These are phyloP conservation scores for Melangyna quadrimaculata DNA, from an alignment of 2,888 invertebrate genomes.

Conservation along the genomic window DNA sequence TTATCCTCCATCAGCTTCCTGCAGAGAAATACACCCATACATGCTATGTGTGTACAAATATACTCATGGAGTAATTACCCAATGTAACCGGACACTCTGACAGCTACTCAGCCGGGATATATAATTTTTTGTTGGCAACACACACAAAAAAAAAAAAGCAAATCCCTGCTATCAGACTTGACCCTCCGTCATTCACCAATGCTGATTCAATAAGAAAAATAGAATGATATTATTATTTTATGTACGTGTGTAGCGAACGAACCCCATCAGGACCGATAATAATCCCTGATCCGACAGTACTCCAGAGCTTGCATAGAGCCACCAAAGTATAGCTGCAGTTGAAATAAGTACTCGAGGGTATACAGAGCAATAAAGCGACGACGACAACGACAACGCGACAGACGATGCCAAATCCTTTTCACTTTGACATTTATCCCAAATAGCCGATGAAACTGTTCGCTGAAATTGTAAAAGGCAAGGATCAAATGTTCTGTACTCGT, in stretches of 20 bases:
- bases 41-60: background rate
- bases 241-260: slow-evolving; percentile 31
- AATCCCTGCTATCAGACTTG: slow-evolving; percentile 46
- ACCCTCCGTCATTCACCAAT: slow-evolving; percentile 11
- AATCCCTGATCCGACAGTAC: slow-evolving; percentile 63
- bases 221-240: slow-evolving; percentile 68
- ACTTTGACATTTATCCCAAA: slow-evolving; percentile 72
- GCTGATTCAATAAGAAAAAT: slow-evolving; percentile 64
- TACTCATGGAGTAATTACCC: slow-evolving; percentile 48
- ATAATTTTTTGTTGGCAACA: slow-evolving; percentile 23
- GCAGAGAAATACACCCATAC: background rate
- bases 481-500: slow-evolving; percentile 68
- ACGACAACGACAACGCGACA: background rate
- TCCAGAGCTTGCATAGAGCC: background rate
- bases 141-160: slow-evolving; percentile 22
- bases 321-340: background rate
- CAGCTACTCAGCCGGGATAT: slow-evolving; percentile 62
- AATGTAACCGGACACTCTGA: slow-evolving; percentile 64
- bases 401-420: slow-evolving; percentile 68
- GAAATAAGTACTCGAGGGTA: background rate
- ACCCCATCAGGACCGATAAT: slow-evolving; percentile 50
- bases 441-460: slow-evolving; percentile 66
- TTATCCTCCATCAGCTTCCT: slow-evolving; percentile 21
- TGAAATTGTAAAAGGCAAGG: slow-evolving; percentile 53
- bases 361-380: background rate